Percentiles rank a stretch among this genome's conserved stretches.
Conservation (phyloP, 2,113 vertebrate genomes). For the Nothobranchius kuhntae region DNA sequence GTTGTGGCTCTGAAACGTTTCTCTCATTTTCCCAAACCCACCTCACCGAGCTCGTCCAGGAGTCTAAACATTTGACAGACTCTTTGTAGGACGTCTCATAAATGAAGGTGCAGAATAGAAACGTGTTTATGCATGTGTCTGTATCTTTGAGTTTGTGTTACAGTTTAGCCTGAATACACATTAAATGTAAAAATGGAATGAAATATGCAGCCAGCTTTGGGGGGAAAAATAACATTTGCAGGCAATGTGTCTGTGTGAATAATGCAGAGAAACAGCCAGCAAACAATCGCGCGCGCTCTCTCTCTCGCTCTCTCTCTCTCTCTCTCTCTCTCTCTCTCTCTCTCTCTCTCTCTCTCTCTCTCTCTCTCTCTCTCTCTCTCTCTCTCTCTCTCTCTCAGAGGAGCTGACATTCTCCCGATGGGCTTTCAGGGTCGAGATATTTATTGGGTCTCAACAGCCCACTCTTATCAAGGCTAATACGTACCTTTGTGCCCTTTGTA, state of each 20-base stretch:
- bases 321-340: too few species aligned
- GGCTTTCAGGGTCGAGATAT: conserved; percentile 58
- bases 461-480: conserved; percentile 32
- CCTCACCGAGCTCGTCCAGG: conserved; percentile 28
- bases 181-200: conserved; percentile 66
- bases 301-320: background rate
- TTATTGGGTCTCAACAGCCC: conserved; percentile 31
- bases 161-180: conserved; percentile 48
- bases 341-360: too few species aligned
- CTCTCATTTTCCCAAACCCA: conserved; percentile 47
- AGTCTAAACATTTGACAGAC: conserved; percentile 13
- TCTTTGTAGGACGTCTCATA: conserved; percentile 2
- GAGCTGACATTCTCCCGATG: conserved; percentile 43
- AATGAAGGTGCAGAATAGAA: conserved; percentile 9
- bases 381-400: conserved; percentile 28
- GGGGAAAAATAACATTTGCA: conserved; percentile 41
- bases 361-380: too few species aligned
- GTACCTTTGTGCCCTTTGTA: conserved; percentile 5
- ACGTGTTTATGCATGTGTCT: background rate
- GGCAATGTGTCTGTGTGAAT: conserved; percentile 67
- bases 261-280: conserved; percentile 65
- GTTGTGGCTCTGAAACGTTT: conserved; percentile 24
- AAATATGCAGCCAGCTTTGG: conserved; percentile 70
- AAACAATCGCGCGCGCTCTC: conserved; percentile 53
- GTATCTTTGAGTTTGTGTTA: conserved; percentile 11